Base-by-base conservation (phyloP, 2,888 invertebrate species). In the Neuroscelio doddi region DNA sequence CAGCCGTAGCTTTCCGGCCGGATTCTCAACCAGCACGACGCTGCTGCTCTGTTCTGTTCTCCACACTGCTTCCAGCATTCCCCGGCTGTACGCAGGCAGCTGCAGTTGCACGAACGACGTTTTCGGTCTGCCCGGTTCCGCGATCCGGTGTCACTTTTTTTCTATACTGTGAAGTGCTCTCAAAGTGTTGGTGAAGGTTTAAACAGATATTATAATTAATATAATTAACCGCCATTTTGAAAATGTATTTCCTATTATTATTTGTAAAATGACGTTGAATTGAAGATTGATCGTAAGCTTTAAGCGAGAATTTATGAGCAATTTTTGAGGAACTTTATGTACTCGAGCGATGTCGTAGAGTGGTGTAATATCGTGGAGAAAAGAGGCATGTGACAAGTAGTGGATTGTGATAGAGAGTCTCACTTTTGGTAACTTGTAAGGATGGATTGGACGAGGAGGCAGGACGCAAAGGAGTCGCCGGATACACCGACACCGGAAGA, bases 51-150 rank as follows among this genome's bases (percentile, higher is more conserved):
- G 75, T 76, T 73, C 72, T 71, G 76, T 76, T 75, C 79, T 79
- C 77, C 76, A 75, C 74, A 75, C 73, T 73, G 73, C 80, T 77
- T 80, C 74, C 78, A 76, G 78, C 80, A 78, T 81, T 80, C 79
- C 76, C 77, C 75, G 71, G 73, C 78, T 72, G 77, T 72, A 78
- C 78, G 79, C 73, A 76, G 79, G 77, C 80, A 80, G 80, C 79
- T 81, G 81, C 80, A 81, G 74, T 76, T 77, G 71, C 73, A 64
- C 70, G 44, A 9, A 3, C n/a, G n/a, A n/a, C n/a, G n/a, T n/a
- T n/a, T n/a, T n/a, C n/a, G n/a, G n/a, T n/a, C n/a, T n/a, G n/a
- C 30, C 3, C 30, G 30, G 10, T 9, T 30, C 30, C n/a, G 30
- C 30, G 9, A 30, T 3, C 8, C 30, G 21, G 9, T 30, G n/a